Evolutionary conservation across 1,140 invertebrate species (phyloP).

Genomic region (Macrotrachela quadricornifera): DNA sequence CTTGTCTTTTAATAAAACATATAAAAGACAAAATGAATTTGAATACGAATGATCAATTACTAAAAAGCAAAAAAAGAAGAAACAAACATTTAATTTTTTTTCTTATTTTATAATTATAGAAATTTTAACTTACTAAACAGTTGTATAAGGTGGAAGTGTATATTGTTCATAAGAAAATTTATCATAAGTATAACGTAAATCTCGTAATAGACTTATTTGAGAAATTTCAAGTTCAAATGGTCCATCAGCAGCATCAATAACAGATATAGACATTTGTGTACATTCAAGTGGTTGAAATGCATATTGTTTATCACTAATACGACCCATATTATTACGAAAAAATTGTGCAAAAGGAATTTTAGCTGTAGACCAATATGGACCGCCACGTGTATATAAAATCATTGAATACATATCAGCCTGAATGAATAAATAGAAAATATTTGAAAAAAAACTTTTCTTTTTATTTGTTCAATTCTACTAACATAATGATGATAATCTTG

Average conservation of each 20-base stretch:
- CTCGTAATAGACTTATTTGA: constrained; percentile 59
- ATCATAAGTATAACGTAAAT: constrained; percentile 47
- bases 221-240: constrained; percentile 76
- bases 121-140: no score
- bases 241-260: constrained; percentile 49
- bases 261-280: constrained; percentile 53
- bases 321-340: constrained; percentile 53
- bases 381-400: constrained; percentile 65
- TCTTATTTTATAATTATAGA: no score
- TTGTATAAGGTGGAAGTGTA: not conserved
- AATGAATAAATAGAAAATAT: constrained; percentile 47
- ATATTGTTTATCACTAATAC: constrained; percentile 58
- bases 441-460: constrained; percentile 8
- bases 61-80: no score
- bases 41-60: no score
- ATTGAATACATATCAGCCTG: constrained; percentile 66
- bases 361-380: constrained; percentile 79
- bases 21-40: no score
- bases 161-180: constrained; percentile 77
- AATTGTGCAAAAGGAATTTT: constrained; percentile 92
- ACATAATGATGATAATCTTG: no score
- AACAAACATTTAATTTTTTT: no score
- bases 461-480: no score
- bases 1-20: no score
- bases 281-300: constrained; percentile 39